phyloP scores from a whole-genome alignment of 2,797 vertebrate species.

The Hoplostethus atlanticus region DNA sequence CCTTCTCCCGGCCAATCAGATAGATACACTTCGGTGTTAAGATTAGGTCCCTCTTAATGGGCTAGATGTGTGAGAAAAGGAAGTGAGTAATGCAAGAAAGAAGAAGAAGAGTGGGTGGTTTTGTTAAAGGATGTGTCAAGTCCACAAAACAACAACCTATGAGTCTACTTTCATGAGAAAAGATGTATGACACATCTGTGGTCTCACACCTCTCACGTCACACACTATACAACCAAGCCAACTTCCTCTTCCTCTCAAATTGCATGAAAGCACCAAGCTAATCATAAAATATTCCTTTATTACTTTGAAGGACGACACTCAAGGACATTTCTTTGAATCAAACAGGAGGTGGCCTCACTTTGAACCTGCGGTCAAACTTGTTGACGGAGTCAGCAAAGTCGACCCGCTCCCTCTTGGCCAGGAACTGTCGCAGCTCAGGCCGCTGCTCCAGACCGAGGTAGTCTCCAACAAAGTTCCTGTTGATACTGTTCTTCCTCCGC shows the following conservation, averaged over 20 bases:
- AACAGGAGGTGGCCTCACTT: conserved; percentile 81
- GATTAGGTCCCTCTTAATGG: conserved; percentile 96
- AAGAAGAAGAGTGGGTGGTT: conserved; percentile 1
- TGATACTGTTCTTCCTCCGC: conserved; percentile 95
- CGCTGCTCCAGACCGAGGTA: conserved; percentile 96
- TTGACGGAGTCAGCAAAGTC: conserved; percentile 95
- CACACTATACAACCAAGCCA: neutral
- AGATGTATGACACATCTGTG: neutral
- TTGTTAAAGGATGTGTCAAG: neutral
- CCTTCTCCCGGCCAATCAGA: conserved; percentile 94
- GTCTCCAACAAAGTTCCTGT: conserved; percentile 97
- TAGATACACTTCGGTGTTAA: conserved; percentile 94
- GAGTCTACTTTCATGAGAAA: no score
- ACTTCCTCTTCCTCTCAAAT: neutral
- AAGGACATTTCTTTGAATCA: neutral
- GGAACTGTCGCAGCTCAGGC: conserved; percentile 94
- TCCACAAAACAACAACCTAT: neutral
- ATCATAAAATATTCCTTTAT: neutral
- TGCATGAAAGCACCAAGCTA: neutral
- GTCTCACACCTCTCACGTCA: neutral
- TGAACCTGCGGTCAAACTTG: conserved; percentile 97
- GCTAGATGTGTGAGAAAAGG: conserved; percentile 74
- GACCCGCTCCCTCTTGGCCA: conserved; percentile 91
- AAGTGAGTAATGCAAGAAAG: conserved; percentile 36
- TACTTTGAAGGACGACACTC: neutral